Conservation (phyloP, 2,797 vertebrate species). For the Cyclura pinguis region DNA sequence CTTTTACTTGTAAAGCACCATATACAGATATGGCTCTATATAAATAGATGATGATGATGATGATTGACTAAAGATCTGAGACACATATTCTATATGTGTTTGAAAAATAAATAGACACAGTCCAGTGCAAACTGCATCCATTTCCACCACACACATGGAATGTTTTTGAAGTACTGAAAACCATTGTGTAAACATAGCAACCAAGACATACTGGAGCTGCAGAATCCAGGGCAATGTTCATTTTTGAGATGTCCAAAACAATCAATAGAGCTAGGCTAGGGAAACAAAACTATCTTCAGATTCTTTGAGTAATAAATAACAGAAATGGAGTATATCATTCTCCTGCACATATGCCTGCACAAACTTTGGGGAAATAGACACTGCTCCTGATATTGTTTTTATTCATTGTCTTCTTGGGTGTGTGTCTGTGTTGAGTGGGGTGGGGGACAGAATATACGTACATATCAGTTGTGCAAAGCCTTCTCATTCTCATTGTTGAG, state of each 20-base stretch:
- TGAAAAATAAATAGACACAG: neutral
- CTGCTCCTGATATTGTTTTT: neutral
- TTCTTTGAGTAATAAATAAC: conserved; percentile 10
- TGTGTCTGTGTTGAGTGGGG: neutral
- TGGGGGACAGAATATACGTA: neutral
- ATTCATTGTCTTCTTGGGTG: neutral
- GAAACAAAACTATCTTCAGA: neutral
- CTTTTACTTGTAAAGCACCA: no score
- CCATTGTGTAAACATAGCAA: neutral
- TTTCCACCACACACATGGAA: neutral
- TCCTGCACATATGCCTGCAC: neutral
- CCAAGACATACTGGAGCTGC: neutral
- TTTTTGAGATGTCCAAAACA: neutral
- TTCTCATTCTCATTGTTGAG: conserved; percentile 4
- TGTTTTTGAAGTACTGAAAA: neutral
- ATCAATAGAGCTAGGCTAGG: neutral
- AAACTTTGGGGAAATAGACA: conserved; percentile 35
- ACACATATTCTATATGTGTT: neutral
- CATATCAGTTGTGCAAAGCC: neutral
- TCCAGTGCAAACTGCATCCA: neutral
- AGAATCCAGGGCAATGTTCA: neutral
- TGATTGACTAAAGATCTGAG: neutral
- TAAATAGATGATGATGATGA: no score
- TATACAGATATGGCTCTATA: no score
- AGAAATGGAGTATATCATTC: neutral